Evolutionary conservation across 2,888 invertebrate genomes (phyloP).

Genomic region (Homarus gammarus): DNA sequence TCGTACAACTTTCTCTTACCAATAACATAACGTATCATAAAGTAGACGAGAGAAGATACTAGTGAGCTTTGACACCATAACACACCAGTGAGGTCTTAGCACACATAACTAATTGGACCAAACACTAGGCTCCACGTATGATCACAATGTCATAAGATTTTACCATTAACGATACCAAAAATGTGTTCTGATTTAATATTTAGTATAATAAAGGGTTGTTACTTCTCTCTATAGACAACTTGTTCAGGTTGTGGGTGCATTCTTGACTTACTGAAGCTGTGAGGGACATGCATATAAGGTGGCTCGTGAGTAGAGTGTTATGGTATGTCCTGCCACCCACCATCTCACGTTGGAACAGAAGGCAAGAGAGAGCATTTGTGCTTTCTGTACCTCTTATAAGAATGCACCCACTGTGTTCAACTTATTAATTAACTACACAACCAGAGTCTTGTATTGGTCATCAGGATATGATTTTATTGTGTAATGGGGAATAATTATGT

Average conservation of each 20-base stretch:
- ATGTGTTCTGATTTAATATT: no score
- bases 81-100: no score
- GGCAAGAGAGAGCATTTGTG: constrained; percentile 8
- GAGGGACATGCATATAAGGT: constrained; percentile 20
- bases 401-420: constrained; percentile 8
- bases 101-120: no score
- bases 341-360: neutral
- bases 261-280: neutral
- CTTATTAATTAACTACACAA: neutral
- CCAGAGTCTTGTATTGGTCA: constrained; percentile 29
- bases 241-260: neutral
- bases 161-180: no score
- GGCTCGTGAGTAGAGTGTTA: constrained; percentile 12
- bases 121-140: no score
- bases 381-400: constrained; percentile 3
- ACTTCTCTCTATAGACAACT: constrained; percentile 1
- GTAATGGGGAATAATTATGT: neutral
- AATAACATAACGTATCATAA: neutral
- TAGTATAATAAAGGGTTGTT: no score
- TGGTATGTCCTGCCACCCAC: constrained; percentile 34
- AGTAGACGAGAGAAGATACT: no score
- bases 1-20: neutral
- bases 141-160: no score
- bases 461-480: neutral
- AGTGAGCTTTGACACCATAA: no score